These are phyloP conservation scores for Callionymus lyra DNA, from an alignment of 2,113 vertebrate genomes.

Conservation along the genomic window DNA sequence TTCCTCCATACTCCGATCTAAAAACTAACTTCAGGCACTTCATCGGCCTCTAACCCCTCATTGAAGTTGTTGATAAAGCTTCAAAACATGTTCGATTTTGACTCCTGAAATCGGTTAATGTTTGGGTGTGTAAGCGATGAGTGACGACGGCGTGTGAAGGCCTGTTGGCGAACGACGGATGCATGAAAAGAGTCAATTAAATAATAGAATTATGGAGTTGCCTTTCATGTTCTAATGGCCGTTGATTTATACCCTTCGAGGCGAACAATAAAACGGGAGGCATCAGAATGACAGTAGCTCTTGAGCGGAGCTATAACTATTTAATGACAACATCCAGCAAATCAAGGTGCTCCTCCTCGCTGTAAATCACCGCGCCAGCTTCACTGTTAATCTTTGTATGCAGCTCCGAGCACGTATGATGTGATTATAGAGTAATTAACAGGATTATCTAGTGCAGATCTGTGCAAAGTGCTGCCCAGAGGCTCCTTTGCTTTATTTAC, in stretches of 20 bases:
- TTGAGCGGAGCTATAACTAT: too few species aligned
- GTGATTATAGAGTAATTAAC: too few species aligned
- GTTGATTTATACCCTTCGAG: neutral
- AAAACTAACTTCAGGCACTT: conserved; percentile 9
- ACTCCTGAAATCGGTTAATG: conserved; percentile 18
- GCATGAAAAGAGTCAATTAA: conserved; percentile 15
- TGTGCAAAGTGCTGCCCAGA: too few species aligned
- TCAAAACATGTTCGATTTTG: conserved; percentile 10
- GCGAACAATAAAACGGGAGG: neutral
- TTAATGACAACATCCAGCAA: too few species aligned
- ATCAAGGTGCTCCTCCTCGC: too few species aligned
- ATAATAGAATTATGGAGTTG: conserved; percentile 8
- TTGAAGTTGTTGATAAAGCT: conserved; percentile 25
- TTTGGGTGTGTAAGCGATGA: conserved; percentile 10
- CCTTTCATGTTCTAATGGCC: conserved; percentile 8
- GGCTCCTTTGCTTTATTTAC: too few species aligned
- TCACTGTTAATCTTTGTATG: too few species aligned
- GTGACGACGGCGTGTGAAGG: conserved; percentile 17
- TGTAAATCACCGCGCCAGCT: too few species aligned
- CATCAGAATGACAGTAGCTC: neutral
- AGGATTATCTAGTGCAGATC: too few species aligned
- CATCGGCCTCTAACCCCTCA: neutral
- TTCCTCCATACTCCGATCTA: conserved; percentile 19
- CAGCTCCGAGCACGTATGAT: too few species aligned
- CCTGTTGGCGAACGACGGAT: conserved; percentile 15